Percentiles rank a stretch among this genome's conserved stretches.
phyloP scores from a whole-genome alignment of 2,797 vertebrate species.

The Ciconia nigra region DNA sequence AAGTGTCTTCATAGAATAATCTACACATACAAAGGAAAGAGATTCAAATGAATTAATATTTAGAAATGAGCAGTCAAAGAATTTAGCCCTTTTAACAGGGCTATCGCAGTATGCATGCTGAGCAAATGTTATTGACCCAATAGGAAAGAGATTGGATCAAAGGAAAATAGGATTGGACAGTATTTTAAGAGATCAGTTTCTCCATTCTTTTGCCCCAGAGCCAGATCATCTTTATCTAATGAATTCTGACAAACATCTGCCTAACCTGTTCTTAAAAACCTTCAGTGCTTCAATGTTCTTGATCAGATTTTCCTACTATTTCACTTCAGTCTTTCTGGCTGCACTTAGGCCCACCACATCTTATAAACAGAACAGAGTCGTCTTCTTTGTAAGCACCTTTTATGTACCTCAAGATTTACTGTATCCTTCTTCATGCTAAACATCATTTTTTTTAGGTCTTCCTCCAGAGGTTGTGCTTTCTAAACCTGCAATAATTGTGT shows the following conservation, averaged over 20 bases:
- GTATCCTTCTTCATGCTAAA: neutral
- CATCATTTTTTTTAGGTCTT: neutral
- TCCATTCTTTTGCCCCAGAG: neutral
- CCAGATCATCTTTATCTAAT: neutral
- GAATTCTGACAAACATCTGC: neutral
- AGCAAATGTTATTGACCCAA: neutral
- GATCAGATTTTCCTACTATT: neutral
- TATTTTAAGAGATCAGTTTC: neutral
- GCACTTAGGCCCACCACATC: neutral
- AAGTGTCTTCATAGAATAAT: neutral
- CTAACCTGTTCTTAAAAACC: neutral
- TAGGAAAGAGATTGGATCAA: neutral
- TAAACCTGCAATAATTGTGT: neutral
- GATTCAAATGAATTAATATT: neutral
- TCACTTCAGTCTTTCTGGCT: neutral
- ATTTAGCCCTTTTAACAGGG: neutral
- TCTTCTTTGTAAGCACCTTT: neutral
- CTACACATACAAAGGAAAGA: neutral
- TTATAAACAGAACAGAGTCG: neutral
- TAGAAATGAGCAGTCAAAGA: neutral
- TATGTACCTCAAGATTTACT: neutral
- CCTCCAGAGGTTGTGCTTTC: neutral
- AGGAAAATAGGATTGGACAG: neutral
- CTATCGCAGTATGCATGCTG: neutral
- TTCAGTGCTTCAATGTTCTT: neutral